These are phyloP conservation scores for Habrosyne pyritoides DNA, from an alignment of 2,888 invertebrate species.

Conservation along the genomic window DNA sequence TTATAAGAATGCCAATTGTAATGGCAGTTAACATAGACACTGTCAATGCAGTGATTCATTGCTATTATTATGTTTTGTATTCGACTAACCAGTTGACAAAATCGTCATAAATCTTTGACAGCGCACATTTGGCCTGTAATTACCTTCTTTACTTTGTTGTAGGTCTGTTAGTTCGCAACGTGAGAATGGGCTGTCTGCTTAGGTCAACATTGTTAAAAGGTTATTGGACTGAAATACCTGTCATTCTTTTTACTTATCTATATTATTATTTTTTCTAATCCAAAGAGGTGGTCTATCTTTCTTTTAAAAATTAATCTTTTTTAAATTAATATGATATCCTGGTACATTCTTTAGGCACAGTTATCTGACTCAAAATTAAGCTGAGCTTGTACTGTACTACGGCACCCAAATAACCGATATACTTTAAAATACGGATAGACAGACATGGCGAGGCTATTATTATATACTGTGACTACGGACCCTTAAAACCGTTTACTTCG, in stretches of 20 bases:
- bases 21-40: slow-evolving; percentile 4
- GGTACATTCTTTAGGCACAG: too few species aligned
- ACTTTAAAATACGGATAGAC: too few species aligned
- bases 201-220: not conserved
- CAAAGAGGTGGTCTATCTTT: too few species aligned
- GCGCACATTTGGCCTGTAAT: slow-evolving; percentile 5
- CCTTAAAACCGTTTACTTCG: not conserved
- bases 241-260: too few species aligned
- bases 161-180: not conserved
- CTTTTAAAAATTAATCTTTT: too few species aligned
- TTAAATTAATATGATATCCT: too few species aligned
- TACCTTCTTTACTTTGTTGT: slow-evolving; percentile 5
- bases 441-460: too few species aligned
- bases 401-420: too few species aligned
- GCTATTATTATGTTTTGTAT: slow-evolving; percentile 19
- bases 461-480: too few species aligned
- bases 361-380: too few species aligned
- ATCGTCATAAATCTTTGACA: slow-evolving; percentile 7
- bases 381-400: too few species aligned
- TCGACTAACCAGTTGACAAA: slow-evolving; percentile 20
- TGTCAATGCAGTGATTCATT: slow-evolving; percentile 9
- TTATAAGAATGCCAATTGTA: slow-evolving; percentile 5
- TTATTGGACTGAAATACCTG: not conserved
- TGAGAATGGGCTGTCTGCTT: not conserved
- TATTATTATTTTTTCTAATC: too few species aligned